Conservation (phyloP, 2,113 vertebrate species). For the Prunella himalayana region DNA sequence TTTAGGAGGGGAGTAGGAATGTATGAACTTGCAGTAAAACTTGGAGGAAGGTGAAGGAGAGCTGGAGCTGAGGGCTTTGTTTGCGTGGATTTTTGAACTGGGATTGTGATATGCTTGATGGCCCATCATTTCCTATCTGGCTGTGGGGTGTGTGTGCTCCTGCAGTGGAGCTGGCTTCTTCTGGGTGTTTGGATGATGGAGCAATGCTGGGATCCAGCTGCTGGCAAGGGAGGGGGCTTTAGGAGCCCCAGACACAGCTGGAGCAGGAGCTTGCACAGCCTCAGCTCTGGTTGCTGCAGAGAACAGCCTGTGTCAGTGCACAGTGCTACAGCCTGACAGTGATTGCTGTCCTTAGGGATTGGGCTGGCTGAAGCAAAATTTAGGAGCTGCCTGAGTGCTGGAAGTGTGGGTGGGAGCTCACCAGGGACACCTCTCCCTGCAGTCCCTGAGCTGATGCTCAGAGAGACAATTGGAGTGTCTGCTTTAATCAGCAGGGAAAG, state of each 20-base stretch:
- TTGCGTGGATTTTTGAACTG: background rate
- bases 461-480: background rate
- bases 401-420: background rate
- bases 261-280: background rate
- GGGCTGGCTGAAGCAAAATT: background rate
- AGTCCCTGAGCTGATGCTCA: fast-evolving
- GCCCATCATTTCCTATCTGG: background rate
- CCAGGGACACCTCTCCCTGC: background rate
- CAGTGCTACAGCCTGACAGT: fast-evolving
- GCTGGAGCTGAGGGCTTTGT: background rate
- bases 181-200: background rate
- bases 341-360: background rate
- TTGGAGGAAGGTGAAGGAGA: background rate
- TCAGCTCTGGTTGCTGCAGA: background rate
- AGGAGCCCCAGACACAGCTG: background rate
- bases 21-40: background rate
- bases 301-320: fast-evolving
- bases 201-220: background rate
- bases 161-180: background rate
- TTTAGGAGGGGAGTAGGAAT: background rate
- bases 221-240: background rate
- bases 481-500: background rate
- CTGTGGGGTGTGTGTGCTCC: background rate
- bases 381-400: background rate
- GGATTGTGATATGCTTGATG: background rate